Percentiles rank a stretch among this genome's conserved stretches.
These are phyloP conservation scores for Zele albiditarsus DNA, from an alignment of 2,888 invertebrate species.

Conservation along the genomic window DNA sequence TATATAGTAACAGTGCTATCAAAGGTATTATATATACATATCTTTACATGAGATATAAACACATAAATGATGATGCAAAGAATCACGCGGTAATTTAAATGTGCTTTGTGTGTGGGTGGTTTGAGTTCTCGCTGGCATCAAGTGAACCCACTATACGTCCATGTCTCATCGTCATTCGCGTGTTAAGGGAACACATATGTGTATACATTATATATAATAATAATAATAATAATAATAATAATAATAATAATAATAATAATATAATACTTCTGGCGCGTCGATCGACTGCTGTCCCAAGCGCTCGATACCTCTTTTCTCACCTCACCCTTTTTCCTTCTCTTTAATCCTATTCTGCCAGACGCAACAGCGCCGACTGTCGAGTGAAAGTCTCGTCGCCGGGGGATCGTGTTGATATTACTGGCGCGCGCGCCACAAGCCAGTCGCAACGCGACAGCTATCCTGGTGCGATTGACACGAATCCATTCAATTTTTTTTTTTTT, in stretches of 20 bases:
- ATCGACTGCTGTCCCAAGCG: constrained; percentile 34
- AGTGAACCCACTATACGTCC: not conserved
- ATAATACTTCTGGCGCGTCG: constrained; percentile 18
- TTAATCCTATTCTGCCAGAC: not conserved
- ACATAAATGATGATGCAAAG: not conserved
- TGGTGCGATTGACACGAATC: constrained; percentile 35
- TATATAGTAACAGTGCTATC: not conserved
- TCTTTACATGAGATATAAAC: not conserved
- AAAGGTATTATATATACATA: not conserved
- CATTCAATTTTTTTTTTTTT: not conserved
- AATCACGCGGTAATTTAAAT: constrained; percentile 4
- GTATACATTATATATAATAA: not conserved
- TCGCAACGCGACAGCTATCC: constrained; percentile 54
- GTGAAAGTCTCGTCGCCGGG: constrained; percentile 50
- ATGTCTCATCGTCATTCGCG: not conserved
- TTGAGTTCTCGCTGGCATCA: not conserved
- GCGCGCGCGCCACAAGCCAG: constrained; percentile 44
- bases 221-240: not conserved
- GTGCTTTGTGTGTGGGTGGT: not conserved
- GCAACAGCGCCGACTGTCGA: constrained; percentile 37
- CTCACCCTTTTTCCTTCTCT: not conserved
- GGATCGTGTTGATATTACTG: not conserved
- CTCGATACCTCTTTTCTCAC: not conserved
- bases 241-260: not conserved
- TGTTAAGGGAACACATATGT: not conserved